A percentile compares a stretch with the other conserved stretches of the same genome.
These are phyloP conservation scores for Erinaceus europaeus DNA, from an alignment of 2,113 vertebrate genomes.

Conservation along the genomic window DNA sequence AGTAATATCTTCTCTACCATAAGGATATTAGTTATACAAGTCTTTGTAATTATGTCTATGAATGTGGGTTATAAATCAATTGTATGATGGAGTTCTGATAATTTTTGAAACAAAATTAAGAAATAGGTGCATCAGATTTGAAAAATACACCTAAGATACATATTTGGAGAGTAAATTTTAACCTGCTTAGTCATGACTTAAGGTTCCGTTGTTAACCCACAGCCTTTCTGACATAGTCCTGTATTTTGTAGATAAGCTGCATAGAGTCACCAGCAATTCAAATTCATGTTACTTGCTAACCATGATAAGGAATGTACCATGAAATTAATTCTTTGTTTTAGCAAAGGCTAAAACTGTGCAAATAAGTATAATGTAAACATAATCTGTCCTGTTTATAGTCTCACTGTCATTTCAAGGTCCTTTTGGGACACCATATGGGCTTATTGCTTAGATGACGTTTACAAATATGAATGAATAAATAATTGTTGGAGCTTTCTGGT, in stretches of 20 bases:
- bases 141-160: neutral
- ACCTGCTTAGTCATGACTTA: neutral
- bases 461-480: constrained; percentile 48
- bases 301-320: constrained; percentile 42
- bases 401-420: constrained; percentile 58
- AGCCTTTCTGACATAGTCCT: neutral
- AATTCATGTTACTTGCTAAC: constrained; percentile 45
- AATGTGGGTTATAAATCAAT: neutral
- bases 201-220: neutral
- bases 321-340: constrained; percentile 52
- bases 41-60: neutral
- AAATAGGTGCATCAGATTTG: neutral
- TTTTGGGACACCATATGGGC: constrained; percentile 8
- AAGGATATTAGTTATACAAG: neutral
- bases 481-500: constrained; percentile 33
- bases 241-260: neutral
- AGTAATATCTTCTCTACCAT: neutral
- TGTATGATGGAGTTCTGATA: neutral
- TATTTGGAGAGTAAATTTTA: neutral
- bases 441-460: constrained; percentile 57
- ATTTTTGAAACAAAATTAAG: constrained; percentile 31
- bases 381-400: constrained; percentile 52
- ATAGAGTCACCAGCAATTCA: neutral
- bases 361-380: constrained; percentile 46
- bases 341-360: constrained; percentile 41